These are phyloP conservation scores for Bibio marci DNA, from an alignment of 2,888 invertebrate species.

Conservation along the genomic window DNA sequence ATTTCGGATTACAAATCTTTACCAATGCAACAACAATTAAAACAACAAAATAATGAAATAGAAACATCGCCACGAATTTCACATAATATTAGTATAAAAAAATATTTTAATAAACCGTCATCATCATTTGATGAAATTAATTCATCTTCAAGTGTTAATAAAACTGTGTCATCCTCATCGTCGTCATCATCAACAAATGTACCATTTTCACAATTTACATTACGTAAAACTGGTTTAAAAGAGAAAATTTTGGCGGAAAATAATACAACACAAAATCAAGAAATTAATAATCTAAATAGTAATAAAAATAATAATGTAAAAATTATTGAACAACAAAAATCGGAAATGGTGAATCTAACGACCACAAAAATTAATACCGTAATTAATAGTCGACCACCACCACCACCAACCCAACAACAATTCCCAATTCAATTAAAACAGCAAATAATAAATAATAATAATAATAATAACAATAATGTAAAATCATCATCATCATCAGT, in stretches of 20 bases:
- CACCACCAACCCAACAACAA: no score
- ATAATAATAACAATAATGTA: neutral
- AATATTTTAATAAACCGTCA: no score
- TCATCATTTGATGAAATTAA: no score
- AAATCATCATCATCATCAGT: neutral
- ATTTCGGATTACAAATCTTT: neutral
- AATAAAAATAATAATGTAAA: neutral
- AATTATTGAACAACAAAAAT: neutral
- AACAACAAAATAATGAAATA: neutral
- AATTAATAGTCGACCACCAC: neutral
- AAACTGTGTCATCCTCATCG: neutral
- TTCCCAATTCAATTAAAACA: no score
- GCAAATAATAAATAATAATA: neutral
- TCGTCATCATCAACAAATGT: neutral
- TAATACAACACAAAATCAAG: neutral
- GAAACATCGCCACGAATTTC: neutral
- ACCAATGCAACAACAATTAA: no score
- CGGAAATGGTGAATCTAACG: neutral
- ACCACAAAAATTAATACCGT: neutral
- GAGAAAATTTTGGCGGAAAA: slow-evolving; percentile 23
- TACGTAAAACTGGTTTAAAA: slow-evolving; percentile 32
- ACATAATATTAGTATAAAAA: no score
- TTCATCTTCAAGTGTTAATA: no score
- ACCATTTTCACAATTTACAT: slow-evolving; percentile 30
- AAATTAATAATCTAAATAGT: neutral